phyloP scores from a whole-genome alignment of 1,140 invertebrate species.

The Chironomus striatipennis region DNA sequence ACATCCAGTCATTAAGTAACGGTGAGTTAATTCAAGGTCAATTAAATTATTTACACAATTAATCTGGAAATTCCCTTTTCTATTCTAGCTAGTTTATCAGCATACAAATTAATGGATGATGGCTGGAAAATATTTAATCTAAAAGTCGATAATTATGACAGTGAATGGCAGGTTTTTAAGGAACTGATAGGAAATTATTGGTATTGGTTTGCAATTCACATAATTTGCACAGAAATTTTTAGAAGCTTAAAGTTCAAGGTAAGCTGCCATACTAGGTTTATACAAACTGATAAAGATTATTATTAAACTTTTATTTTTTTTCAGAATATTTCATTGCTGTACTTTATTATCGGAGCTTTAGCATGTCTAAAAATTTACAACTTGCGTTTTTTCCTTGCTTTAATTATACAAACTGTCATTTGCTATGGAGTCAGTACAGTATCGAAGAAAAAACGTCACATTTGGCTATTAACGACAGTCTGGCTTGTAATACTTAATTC shows the following conservation, averaged over 20 bases:
- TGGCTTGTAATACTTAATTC: slow-evolving; percentile 38
- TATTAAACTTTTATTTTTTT: not conserved
- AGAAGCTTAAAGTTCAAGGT: slow-evolving; percentile 35
- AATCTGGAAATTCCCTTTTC: slow-evolving; percentile 3
- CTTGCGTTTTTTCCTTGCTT: not conserved
- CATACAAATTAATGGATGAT: slow-evolving; percentile 16
- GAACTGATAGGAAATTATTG: slow-evolving; percentile 37
- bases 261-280: slow-evolving; percentile 25
- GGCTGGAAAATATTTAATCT: slow-evolving; percentile 42
- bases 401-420: slow-evolving; percentile 28
- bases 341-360: not conserved
- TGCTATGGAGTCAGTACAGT: slow-evolving; percentile 29
- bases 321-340: not conserved
- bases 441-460: slow-evolving; percentile 34
- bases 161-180: slow-evolving; percentile 46
- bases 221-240: slow-evolving; percentile 39
- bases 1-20: slow-evolving; percentile 18
- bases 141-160: slow-evolving; percentile 44
- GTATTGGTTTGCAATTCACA: slow-evolving; percentile 41
- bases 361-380: not conserved
- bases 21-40: slow-evolving; percentile 1
- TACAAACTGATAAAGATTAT: not conserved
- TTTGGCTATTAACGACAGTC: slow-evolving; percentile 36
- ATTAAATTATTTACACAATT: slow-evolving; percentile 1
- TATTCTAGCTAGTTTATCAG: slow-evolving; percentile 28